Conservation (phyloP, 2,113 vertebrate genomes). For the Sminthopsis crassicaudata region DNA sequence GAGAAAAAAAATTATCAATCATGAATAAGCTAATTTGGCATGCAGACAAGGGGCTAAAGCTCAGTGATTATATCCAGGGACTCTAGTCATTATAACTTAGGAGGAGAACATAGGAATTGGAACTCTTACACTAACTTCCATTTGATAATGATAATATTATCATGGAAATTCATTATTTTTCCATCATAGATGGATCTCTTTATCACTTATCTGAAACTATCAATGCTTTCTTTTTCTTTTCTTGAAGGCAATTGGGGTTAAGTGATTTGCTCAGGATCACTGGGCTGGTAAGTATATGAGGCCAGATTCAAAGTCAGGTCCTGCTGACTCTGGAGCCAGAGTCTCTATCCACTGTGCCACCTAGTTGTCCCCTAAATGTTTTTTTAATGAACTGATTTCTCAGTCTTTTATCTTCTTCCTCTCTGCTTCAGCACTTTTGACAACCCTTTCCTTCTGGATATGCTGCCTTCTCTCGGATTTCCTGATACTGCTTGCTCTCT, state of each 20-base stretch:
- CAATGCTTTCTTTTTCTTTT: background rate
- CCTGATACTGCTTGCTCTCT: background rate
- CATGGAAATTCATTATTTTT: background rate
- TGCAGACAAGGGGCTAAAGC: background rate
- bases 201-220: background rate
- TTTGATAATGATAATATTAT: background rate
- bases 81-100: background rate
- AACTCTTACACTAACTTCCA: background rate
- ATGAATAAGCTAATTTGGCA: background rate
- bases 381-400: background rate
- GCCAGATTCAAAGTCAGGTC: background rate
- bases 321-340: background rate
- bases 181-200: background rate
- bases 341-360: no score
- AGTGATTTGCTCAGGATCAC: background rate
- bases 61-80: background rate
- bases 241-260: background rate
- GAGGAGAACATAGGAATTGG: background rate
- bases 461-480: background rate
- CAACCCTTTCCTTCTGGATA: background rate
- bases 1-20: background rate
- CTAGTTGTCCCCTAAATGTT: background rate
- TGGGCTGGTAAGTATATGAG: background rate
- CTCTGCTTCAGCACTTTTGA: background rate
- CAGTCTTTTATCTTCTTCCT: background rate